Evolutionary conservation across 2,888 invertebrate species (phyloP), one percentile per base, ranked within the genome.

Genomic region (Steromphala cineraria): DNA sequence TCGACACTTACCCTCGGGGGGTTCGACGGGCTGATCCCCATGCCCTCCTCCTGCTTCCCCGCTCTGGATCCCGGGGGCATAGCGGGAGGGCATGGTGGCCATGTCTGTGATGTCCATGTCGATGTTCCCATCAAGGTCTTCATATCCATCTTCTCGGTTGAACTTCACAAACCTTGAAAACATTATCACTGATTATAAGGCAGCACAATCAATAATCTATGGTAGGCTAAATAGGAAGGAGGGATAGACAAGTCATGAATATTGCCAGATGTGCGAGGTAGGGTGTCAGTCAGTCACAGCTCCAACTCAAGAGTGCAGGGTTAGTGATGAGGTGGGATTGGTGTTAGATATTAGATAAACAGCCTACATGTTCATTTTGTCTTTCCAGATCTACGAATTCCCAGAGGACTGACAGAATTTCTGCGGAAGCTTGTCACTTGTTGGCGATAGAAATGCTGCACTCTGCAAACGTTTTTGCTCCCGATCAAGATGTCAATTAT

Each of bases 61-160:
- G 55, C 55, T 40, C 24, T 28, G 8, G 40, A 40, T n/a, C n/a
- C 53, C 31, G 52, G 79, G 8, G 4, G 21, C 13, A 77, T 79
- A 78, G 40, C 79, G 83, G 67, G 87, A 87, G 81, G 53, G 81
- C 80, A 53, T 85, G 81, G 76, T 78, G 74, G 83, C 78, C 84
- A 85, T 83, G 67, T 90, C 90, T 0, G 89, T 90, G 67, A 90
- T 89, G 83, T 90, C 89, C 89, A 90, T 89, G 67, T 90, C 90
- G 7, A 88, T 85, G 31, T 87, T 87, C 17, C 88, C 90, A 21
- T 87, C 87, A 36, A 91, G 78, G 74, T 91, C 90, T 74, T 91
- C 89, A 79, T 91, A 91, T 8, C 78, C 84, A 62, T 89, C 89
- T 4, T 86, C 82, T 80, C 87, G 87, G 24, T 87, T 84, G 55